Conservation (phyloP, 2,113 vertebrate genomes). For the Heloderma charlesbogerti region DNA sequence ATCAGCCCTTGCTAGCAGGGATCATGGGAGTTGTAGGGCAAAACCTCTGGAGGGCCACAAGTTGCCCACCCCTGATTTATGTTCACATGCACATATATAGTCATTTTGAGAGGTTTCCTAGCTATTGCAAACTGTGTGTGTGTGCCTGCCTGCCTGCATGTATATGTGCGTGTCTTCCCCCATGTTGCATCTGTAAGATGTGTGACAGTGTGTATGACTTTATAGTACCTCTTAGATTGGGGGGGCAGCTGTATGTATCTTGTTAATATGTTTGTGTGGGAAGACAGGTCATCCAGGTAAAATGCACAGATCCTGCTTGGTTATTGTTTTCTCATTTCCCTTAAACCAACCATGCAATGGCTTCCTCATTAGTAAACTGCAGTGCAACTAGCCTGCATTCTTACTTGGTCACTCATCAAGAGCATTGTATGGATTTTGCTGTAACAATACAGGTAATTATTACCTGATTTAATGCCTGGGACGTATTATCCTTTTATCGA, state of each 20-base stretch:
- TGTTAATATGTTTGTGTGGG: neutral
- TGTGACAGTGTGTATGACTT: no score
- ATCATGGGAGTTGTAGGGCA: no score
- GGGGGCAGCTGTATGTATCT: neutral
- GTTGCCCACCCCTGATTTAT: neutral
- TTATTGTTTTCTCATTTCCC: constrained; percentile 1
- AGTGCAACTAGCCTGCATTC: constrained; percentile 27
- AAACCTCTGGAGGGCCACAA: no score
- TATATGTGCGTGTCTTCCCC: neutral
- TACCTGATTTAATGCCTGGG: neutral
- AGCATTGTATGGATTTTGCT: neutral
- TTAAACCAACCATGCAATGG: neutral
- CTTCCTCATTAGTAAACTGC: constrained; percentile 35
- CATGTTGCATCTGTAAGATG: neutral
- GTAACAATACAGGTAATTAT: neutral
- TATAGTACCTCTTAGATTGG: neutral
- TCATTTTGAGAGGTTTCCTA: neutral
- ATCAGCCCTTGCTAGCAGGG: no score
- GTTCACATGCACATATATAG: neutral
- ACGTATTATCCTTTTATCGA: neutral
- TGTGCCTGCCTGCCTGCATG: neutral
- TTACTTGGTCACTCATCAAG: neutral
- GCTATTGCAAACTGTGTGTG: neutral
- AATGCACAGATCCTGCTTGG: neutral
- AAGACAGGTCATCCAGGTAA: neutral